phyloP scores from a whole-genome alignment of 2,888 invertebrate genomes.

The Tetropium fuscum region DNA sequence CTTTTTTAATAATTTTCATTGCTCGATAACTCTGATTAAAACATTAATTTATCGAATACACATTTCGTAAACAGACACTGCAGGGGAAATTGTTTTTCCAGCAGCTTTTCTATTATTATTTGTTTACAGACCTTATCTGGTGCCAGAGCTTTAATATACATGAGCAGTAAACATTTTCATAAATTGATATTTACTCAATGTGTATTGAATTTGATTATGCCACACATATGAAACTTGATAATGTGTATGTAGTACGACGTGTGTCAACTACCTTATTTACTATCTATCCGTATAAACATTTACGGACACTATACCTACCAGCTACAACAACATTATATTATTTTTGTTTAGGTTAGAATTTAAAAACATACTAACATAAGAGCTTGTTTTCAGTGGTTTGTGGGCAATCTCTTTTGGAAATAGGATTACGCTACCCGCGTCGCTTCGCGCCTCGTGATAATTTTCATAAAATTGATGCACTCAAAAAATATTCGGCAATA shows the following conservation, averaged over 20 bases:
- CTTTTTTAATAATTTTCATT: conserved; percentile 43
- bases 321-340: too few relatives aligned
- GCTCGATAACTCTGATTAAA: conserved; percentile 6
- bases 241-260: conserved; percentile 9
- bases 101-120: conserved; percentile 14
- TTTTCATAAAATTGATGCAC: too few relatives aligned
- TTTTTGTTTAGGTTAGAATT: too few relatives aligned
- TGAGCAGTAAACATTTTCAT: conserved; percentile 33
- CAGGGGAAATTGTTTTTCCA: conserved; percentile 20
- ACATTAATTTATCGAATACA: conserved; percentile 11
- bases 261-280: too few relatives aligned
- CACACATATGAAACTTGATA: conserved; percentile 4
- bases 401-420: too few relatives aligned
- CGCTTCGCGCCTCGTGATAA: too few relatives aligned
- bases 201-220: conserved; percentile 15
- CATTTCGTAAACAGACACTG: conserved; percentile 16
- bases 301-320: too few relatives aligned
- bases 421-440: too few relatives aligned
- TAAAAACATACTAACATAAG: too few relatives aligned
- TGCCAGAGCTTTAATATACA: conserved; percentile 13
- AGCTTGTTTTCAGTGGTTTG: too few relatives aligned
- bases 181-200: conserved; percentile 31
- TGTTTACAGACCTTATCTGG: conserved; percentile 24
- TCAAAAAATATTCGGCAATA: too few relatives aligned
- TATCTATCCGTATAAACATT: too few relatives aligned